Percentiles rank a stretch among this genome's conserved stretches.
These are phyloP conservation scores for Clepsis dumicolana DNA, from an alignment of 2,888 invertebrate species.

Conservation along the genomic window DNA sequence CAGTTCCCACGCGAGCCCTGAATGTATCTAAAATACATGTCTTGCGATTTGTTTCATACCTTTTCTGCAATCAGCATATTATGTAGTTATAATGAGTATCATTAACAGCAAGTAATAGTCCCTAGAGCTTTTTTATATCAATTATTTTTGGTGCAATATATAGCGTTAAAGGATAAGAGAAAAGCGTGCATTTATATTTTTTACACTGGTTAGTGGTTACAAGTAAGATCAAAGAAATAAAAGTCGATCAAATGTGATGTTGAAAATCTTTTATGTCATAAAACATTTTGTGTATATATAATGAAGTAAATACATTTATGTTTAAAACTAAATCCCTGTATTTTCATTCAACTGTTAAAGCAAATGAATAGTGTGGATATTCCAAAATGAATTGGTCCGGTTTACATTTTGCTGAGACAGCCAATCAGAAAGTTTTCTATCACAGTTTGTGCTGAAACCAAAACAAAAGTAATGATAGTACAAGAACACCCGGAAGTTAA, in stretches of 20 bases:
- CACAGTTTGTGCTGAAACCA: conserved; percentile 90
- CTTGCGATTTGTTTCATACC: too few species aligned
- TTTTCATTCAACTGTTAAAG: conserved; percentile 77
- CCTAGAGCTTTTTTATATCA: too few species aligned
- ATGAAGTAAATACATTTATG: conserved; percentile 79
- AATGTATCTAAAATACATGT: too few species aligned
- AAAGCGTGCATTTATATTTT: conserved; percentile 15
- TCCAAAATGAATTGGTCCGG: conserved; percentile 68
- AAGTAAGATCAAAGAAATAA: conserved; percentile 7
- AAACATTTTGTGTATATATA: conserved; percentile 72
- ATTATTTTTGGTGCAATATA: conserved; percentile 11
- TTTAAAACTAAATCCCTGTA: conserved; percentile 86
- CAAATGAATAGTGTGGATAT: conserved; percentile 77
- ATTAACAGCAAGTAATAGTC: too few species aligned
- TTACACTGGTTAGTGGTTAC: conserved; percentile 35
- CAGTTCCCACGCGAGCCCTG: too few species aligned
- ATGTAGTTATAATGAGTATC: too few species aligned
- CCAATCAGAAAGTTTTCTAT: conserved; percentile 91
- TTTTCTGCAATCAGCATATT: too few species aligned
- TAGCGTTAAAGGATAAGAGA: conserved; percentile 5
- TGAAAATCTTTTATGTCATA: conserved; percentile 61
- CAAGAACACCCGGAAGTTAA: conserved; percentile 16
- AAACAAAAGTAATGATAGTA: conserved; percentile 48
- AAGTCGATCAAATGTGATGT: conserved; percentile 5
- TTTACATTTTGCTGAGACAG: conserved; percentile 81